These are phyloP conservation scores for Silurus glanis DNA, from an alignment of 2,113 vertebrate species.

Conservation along the genomic window DNA sequence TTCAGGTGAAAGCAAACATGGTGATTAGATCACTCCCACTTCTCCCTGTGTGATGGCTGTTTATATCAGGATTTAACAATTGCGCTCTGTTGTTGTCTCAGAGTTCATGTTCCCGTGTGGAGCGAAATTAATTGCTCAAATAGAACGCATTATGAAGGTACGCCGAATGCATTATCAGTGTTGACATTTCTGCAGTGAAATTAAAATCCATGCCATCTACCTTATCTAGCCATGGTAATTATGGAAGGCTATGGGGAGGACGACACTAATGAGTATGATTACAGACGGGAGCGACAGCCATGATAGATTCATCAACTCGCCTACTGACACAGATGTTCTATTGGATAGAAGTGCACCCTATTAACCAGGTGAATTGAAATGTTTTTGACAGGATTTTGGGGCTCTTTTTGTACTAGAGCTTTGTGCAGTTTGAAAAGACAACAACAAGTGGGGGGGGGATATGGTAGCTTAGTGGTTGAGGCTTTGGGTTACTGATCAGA, in stretches of 20 bases:
- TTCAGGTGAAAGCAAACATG: slow-evolving; percentile 6
- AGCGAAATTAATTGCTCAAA: slow-evolving; percentile 37
- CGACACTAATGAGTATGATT: slow-evolving; percentile 34
- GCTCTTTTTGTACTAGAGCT: not conserved
- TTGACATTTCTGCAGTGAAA: slow-evolving; percentile 29
- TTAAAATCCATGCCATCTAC: slow-evolving; percentile 25
- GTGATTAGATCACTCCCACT: not conserved
- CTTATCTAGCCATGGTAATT: slow-evolving; percentile 16
- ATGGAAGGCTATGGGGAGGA: slow-evolving; percentile 18
- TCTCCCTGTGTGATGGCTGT: slow-evolving; percentile 28
- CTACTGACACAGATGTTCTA: slow-evolving; percentile 18
- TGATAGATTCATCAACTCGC: slow-evolving; percentile 32
- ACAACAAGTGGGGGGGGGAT: too few species aligned
- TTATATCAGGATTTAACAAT: slow-evolving; percentile 32
- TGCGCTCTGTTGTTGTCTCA: slow-evolving; percentile 27
- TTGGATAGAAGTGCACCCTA: slow-evolving; percentile 25
- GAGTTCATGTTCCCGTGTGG: slow-evolving; percentile 27
- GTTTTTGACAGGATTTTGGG: not conserved
- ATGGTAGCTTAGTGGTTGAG: too few species aligned
- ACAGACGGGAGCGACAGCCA: slow-evolving; percentile 17
- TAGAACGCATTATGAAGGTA: slow-evolving; percentile 14
- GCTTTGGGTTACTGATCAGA: too few species aligned
- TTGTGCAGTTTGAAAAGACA: not conserved
- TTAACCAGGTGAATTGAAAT: slow-evolving; percentile 28
- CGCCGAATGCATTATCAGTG: slow-evolving; percentile 9